A percentile compares a stretch with the other conserved stretches of the same genome.
Conservation (phyloP, 2,113 vertebrate species). For the Propithecus coquereli region DNA sequence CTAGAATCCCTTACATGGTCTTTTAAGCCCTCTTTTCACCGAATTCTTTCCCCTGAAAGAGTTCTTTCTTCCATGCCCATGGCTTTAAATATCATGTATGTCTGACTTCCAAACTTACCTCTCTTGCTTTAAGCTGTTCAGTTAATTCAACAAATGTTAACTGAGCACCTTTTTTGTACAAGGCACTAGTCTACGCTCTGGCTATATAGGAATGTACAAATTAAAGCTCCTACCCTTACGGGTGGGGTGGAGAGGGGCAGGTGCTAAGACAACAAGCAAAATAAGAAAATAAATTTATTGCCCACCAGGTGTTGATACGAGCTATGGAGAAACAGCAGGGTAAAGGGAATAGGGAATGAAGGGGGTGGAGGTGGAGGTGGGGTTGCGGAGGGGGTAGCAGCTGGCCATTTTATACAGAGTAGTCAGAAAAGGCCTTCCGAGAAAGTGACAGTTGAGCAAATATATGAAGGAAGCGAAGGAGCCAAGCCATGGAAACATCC, state of each 20-base stretch:
- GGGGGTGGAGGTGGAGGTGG: not conserved
- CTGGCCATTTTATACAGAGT: not conserved
- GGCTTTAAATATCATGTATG: not conserved
- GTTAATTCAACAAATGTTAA: slow-evolving; percentile 4
- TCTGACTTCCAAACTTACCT: not conserved
- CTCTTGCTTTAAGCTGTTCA: not conserved
- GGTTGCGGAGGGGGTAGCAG: not conserved
- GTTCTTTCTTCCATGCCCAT: not conserved
- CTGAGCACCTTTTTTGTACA: not conserved
- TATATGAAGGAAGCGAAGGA: not conserved
- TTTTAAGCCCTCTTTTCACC: not conserved
- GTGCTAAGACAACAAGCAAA: not conserved
- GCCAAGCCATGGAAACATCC: not conserved
- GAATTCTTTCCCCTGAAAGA: not conserved
- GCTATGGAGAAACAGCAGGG: not conserved
- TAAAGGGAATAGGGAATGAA: not conserved
- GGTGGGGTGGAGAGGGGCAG: not conserved
- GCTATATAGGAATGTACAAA: not conserved
- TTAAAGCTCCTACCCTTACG: not conserved
- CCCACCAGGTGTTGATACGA: not conserved
- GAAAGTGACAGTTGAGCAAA: not conserved
- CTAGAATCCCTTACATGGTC: not conserved
- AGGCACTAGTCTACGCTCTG: not conserved
- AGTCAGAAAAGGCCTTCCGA: not conserved
- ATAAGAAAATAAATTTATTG: not conserved